A percentile compares a stretch with the other conserved stretches of the same genome.
These are phyloP conservation scores for Toxotes lorentzi DNA, from an alignment of 2,797 vertebrate genomes.

Conservation along the genomic window DNA sequence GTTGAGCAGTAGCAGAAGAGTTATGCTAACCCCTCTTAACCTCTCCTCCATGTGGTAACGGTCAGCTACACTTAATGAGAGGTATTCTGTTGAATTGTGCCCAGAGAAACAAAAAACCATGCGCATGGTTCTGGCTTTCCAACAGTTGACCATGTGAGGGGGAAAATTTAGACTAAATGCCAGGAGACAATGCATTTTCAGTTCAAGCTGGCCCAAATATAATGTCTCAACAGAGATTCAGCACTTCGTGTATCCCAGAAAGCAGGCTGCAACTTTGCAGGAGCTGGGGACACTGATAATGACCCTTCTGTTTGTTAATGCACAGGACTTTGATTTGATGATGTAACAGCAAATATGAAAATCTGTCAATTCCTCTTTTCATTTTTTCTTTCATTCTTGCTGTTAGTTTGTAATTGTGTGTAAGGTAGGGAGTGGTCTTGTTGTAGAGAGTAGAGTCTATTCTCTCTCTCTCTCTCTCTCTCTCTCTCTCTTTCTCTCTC, in stretches of 20 bases:
- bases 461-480: slow-evolving; percentile 29
- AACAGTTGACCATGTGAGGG: slow-evolving; percentile 54
- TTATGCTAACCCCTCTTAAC: slow-evolving; percentile 65
- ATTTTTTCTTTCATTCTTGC: not conserved
- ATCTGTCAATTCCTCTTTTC: not conserved
- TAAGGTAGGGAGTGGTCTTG: slow-evolving; percentile 25
- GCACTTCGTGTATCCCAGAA: slow-evolving; percentile 47
- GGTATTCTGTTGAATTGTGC: slow-evolving; percentile 60
- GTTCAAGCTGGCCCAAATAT: slow-evolving; percentile 59
- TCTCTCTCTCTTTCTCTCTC: slow-evolving; percentile 37
- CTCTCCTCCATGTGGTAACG: slow-evolving; percentile 68
- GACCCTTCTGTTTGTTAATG: not conserved
- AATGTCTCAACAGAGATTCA: slow-evolving; percentile 42
- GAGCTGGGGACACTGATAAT: slow-evolving; percentile 11
- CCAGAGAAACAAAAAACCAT: slow-evolving; percentile 49
- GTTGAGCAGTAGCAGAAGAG: slow-evolving; percentile 57
- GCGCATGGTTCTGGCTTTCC: slow-evolving; percentile 44
- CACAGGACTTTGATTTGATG: slow-evolving; percentile 1
- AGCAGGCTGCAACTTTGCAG: slow-evolving; percentile 25
- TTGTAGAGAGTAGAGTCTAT: slow-evolving; percentile 15
- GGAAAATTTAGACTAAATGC: slow-evolving; percentile 45
- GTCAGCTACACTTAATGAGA: slow-evolving; percentile 70
- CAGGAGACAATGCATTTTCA: slow-evolving; percentile 64
- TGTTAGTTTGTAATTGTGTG: slow-evolving; percentile 25
- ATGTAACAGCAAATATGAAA: not conserved